phyloP scores from a whole-genome alignment of 2,113 vertebrate species.

The Gadus macrocephalus region DNA sequence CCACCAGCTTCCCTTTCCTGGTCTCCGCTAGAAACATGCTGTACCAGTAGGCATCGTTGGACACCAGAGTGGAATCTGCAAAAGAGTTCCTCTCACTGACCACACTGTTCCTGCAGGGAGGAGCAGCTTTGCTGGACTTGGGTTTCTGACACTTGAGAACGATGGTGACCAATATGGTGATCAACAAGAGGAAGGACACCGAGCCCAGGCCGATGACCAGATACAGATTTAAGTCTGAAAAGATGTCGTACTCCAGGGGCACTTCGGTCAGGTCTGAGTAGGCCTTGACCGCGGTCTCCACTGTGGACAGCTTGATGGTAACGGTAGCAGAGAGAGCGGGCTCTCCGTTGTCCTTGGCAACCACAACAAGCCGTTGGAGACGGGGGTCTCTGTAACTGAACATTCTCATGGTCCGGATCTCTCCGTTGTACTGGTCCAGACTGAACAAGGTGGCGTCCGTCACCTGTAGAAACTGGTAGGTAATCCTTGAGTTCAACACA shows the following conservation, averaged over 20 bases:
- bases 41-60: conserved; percentile 51
- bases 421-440: conserved; percentile 69
- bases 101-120: conserved; percentile 46
- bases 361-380: conserved; percentile 70
- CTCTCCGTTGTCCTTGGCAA: conserved; percentile 75
- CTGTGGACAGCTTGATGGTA: conserved; percentile 70
- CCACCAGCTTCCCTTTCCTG: conserved; percentile 47
- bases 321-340: conserved; percentile 78
- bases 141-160: conserved; percentile 56
- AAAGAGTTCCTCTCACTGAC: conserved; percentile 47
- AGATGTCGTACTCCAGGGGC: conserved; percentile 63
- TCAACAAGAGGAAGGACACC: conserved; percentile 74
- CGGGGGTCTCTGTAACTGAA: conserved; percentile 74
- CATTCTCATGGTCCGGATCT: conserved; percentile 76
- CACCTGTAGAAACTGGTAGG: conserved; percentile 76
- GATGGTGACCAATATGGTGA: conserved; percentile 64
- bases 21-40: conserved; percentile 49
- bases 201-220: conserved; percentile 74
- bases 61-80: conserved; percentile 45
- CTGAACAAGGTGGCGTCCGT: conserved; percentile 76
- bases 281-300: conserved; percentile 56
- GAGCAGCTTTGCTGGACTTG: conserved; percentile 34
- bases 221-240: conserved; percentile 59
- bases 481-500: conserved; percentile 73
- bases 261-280: conserved; percentile 72